Conservation (phyloP, 1,140 invertebrate species). For the Drosophila ambigua region DNA sequence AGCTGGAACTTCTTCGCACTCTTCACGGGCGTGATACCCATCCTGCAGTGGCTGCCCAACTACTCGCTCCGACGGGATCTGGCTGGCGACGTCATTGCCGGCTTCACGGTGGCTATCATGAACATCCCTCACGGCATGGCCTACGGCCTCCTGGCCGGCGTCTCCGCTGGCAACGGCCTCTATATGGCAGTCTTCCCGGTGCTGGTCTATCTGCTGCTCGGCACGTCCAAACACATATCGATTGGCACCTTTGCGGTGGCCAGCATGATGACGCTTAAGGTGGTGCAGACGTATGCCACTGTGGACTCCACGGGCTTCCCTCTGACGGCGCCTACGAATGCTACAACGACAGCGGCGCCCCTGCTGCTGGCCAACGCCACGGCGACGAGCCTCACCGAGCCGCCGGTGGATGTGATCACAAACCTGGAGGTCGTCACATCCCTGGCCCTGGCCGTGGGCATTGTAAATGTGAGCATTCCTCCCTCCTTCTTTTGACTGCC, state of each 20-base stretch:
- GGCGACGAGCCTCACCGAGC: constrained; percentile 7
- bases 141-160: constrained; percentile 94
- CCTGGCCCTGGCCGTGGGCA: constrained; percentile 66
- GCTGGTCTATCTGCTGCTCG: constrained; percentile 94
- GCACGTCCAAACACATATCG: constrained; percentile 95
- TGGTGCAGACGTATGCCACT: constrained; percentile 82
- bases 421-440: constrained; percentile 72
- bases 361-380: constrained; percentile 35
- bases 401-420: constrained; percentile 42
- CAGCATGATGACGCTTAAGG: constrained; percentile 95
- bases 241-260: constrained; percentile 96
- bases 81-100: constrained; percentile 89
- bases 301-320: constrained; percentile 32
- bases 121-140: constrained; percentile 95
- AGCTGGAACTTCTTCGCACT: constrained; percentile 72
- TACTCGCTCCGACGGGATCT: constrained; percentile 88
- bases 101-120: constrained; percentile 95
- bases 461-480: constrained; percentile 63
- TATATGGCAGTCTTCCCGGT: constrained; percentile 98
- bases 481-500: background rate
- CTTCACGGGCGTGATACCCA: constrained; percentile 85
- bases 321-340: background rate
- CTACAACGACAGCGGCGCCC: constrained; percentile 2
- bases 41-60: constrained; percentile 88
- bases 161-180: constrained; percentile 94